These are phyloP conservation scores for Horisme vitalbata DNA, from an alignment of 2,888 invertebrate genomes.

Conservation along the genomic window DNA sequence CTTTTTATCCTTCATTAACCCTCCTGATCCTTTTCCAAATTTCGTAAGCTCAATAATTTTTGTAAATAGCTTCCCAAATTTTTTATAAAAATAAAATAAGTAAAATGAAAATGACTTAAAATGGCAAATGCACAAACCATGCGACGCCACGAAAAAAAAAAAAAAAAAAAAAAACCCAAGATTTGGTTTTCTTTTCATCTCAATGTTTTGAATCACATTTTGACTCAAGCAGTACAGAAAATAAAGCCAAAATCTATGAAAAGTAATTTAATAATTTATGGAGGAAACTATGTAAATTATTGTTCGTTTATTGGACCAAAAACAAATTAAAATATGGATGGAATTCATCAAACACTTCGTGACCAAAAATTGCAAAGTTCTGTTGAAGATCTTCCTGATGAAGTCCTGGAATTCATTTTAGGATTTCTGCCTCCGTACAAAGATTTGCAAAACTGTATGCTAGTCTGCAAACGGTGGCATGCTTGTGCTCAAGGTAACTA, in stretches of 20 bases:
- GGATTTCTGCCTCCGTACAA: conserved; percentile 94
- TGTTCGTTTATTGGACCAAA: not conserved
- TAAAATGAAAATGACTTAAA: too few relatives aligned
- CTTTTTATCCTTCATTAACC: too few relatives aligned
- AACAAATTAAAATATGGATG: conserved; percentile 57
- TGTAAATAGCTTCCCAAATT: too few relatives aligned
- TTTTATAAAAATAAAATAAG: too few relatives aligned
- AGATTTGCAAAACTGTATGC: conserved; percentile 93
- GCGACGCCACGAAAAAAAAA: too few relatives aligned
- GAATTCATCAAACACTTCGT: conserved; percentile 55
- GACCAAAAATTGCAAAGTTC: conserved; percentile 60
- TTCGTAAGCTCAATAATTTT: too few relatives aligned
- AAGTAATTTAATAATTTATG: conserved; percentile 1
- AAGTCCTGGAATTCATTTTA: conserved; percentile 96
- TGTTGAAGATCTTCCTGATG: conserved; percentile 92
- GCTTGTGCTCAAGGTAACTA: conserved; percentile 92
- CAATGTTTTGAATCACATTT: conserved; percentile 23
- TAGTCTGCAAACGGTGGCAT: conserved; percentile 94
- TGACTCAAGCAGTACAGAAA: not conserved
- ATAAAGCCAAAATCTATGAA: not conserved
- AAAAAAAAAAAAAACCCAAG: not conserved
- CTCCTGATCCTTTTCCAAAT: too few relatives aligned
- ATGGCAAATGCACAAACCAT: too few relatives aligned
- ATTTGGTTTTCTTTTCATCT: conserved; percentile 6
- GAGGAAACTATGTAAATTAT: conserved; percentile 23